Evolutionary conservation across 2,797 vertebrate genomes (phyloP).

Genomic region (Tinamus major): DNA sequence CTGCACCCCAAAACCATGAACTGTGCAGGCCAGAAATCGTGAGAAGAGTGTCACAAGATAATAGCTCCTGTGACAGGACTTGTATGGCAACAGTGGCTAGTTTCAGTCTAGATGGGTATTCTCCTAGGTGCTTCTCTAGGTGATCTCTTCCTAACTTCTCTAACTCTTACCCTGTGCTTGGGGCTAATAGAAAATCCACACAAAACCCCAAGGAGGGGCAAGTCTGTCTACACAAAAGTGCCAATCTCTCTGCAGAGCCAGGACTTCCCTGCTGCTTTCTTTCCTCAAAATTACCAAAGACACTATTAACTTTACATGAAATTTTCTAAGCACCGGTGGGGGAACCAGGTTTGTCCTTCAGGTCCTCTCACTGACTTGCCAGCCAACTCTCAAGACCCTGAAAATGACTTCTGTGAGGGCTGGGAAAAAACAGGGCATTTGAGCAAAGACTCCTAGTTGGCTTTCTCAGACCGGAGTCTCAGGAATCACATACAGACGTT

Average conservation of each 20-base stretch:
- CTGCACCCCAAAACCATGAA: not conserved
- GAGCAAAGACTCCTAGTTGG: not conserved
- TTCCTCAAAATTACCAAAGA: not conserved
- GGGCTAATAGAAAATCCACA: not conserved
- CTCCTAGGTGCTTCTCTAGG: not conserved
- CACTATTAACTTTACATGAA: not conserved
- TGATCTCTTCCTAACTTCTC: not conserved
- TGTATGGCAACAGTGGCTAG: no score
- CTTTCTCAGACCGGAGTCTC: not conserved
- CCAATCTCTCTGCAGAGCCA: not conserved
- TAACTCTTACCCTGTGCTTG: not conserved
- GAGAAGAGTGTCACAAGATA: not conserved
- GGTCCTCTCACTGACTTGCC: not conserved
- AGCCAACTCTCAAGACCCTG: not conserved
- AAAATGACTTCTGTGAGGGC: not conserved
- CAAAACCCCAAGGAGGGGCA: accelerated
- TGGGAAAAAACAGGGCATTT: not conserved
- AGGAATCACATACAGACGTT: not conserved
- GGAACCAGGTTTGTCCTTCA: not conserved
- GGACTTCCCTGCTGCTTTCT: not conserved
- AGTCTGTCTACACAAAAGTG: not conserved
- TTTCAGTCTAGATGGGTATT: not conserved
- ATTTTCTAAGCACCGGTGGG: not conserved
- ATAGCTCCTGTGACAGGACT: not conserved
- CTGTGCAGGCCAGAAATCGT: not conserved